Evolutionary conservation across 2,888 invertebrate genomes (phyloP).

Genomic region (Zaprionus lineosus): DNA sequence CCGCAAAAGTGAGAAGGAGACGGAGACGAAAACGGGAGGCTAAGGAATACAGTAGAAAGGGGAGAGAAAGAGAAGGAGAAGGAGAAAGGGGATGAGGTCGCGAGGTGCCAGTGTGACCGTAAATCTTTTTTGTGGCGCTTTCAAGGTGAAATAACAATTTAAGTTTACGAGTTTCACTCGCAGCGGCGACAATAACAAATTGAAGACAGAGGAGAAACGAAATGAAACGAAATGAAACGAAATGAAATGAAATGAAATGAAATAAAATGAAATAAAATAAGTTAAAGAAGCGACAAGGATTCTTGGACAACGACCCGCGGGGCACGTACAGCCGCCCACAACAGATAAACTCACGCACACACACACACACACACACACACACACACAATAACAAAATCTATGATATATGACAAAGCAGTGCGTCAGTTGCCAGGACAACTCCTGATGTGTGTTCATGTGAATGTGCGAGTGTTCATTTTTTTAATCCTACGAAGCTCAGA

Average conservation of each 20-base stretch:
- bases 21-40: too few relatives aligned
- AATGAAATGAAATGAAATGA: conserved; percentile 3
- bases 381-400: conserved; percentile 32
- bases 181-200: conserved; percentile 35
- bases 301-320: conserved; percentile 1
- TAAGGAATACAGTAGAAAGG: too few relatives aligned
- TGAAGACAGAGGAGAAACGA: conserved; percentile 3
- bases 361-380: background rate
- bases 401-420: conserved; percentile 65
- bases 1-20: conserved; percentile 1
- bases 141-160: conserved; percentile 79
- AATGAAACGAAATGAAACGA: conserved; percentile 11
- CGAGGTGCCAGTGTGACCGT: conserved; percentile 54
- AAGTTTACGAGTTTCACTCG: conserved; percentile 67
- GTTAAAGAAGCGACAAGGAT: conserved; percentile 13
- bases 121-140: conserved; percentile 72
- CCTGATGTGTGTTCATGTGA: conserved; percentile 13
- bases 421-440: conserved; percentile 59
- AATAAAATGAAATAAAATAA: conserved; percentile 23
- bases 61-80: background rate
- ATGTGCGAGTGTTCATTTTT: conserved; percentile 4
- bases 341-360: background rate
- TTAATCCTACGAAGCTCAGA: conserved; percentile 22
- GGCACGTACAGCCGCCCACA: conserved; percentile 9
- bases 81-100: background rate